Conservation (phyloP, 2,888 invertebrate species). For the Sinodicranocentrus sp. region DNA sequence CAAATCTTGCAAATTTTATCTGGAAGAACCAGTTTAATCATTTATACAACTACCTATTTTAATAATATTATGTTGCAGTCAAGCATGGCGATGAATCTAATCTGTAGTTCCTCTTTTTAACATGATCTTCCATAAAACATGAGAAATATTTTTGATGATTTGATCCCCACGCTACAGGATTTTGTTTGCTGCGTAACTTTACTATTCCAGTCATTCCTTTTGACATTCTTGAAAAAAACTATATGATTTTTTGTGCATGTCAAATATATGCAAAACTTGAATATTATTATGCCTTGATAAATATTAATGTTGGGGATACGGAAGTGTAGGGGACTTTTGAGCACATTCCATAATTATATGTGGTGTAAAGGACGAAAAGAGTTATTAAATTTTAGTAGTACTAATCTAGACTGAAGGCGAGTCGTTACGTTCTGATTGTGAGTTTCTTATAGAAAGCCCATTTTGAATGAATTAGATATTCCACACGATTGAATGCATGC, state of each 20-base stretch:
- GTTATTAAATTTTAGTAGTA: not conserved
- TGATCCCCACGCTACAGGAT: not conserved
- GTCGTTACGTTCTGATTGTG: slow-evolving; percentile 9
- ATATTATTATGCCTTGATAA: not conserved
- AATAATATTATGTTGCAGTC: not conserved
- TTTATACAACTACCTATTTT: not conserved
- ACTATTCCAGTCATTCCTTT: not conserved
- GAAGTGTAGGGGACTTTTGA: not conserved
- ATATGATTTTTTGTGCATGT: too few relatives aligned
- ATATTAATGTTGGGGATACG: not conserved
- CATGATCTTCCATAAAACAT: not conserved
- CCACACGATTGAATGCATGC: not conserved
- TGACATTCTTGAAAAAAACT: not conserved
- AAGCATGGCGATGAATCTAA: not conserved
- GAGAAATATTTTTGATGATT: not conserved
- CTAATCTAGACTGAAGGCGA: slow-evolving; percentile 28
- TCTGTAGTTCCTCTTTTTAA: not conserved
- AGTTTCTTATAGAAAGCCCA: not conserved
- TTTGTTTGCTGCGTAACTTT: not conserved
- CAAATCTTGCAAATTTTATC: not conserved
- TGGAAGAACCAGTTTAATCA: slow-evolving; percentile 29
- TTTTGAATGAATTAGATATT: not conserved
- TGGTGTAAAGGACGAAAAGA: not conserved
- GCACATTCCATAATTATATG: too few relatives aligned
- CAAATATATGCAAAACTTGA: not conserved